Conservation (phyloP, 2,888 invertebrate genomes). For the Ophonus ardosiacus region DNA sequence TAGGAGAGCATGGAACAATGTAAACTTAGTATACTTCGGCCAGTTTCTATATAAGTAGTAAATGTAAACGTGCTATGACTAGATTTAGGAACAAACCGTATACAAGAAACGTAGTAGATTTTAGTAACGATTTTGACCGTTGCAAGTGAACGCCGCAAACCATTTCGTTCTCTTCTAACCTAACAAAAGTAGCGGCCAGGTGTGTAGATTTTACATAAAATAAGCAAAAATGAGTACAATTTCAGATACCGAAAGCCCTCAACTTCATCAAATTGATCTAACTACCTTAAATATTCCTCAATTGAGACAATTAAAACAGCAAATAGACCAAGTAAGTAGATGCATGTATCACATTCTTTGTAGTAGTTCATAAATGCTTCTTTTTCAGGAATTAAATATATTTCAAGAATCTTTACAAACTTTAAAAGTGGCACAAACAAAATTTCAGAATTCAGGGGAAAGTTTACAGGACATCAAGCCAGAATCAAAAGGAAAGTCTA, state of each 20-base stretch:
- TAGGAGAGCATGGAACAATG: no score
- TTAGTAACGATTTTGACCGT: no score
- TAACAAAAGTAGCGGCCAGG: constrained; percentile 24
- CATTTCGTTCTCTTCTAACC: constrained; percentile 30
- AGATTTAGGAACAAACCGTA: no score
- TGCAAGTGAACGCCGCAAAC: no score
- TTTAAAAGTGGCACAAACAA: constrained; percentile 92
- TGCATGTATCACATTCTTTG: constrained; percentile 51
- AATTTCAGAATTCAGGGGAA: constrained; percentile 93
- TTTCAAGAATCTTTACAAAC: constrained; percentile 94
- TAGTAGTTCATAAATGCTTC: constrained; percentile 64
- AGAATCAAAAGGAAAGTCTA: constrained; percentile 87
- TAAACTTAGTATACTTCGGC: no score
- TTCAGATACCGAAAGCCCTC: constrained; percentile 80
- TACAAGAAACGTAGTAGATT: no score
- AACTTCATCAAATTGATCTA: constrained; percentile 88
- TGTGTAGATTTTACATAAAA: constrained; percentile 38
- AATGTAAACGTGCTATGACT: no score
- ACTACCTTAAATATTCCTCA: constrained; percentile 88
- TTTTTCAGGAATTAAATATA: constrained; percentile 87
- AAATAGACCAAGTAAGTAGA: constrained; percentile 87
- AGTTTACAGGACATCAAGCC: constrained; percentile 88
- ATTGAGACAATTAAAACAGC: constrained; percentile 89
- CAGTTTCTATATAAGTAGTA: no score
- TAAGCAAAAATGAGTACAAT: constrained; percentile 78